phyloP scores from a whole-genome alignment of 2,888 invertebrate genomes.

The Cybosia mesomella region DNA sequence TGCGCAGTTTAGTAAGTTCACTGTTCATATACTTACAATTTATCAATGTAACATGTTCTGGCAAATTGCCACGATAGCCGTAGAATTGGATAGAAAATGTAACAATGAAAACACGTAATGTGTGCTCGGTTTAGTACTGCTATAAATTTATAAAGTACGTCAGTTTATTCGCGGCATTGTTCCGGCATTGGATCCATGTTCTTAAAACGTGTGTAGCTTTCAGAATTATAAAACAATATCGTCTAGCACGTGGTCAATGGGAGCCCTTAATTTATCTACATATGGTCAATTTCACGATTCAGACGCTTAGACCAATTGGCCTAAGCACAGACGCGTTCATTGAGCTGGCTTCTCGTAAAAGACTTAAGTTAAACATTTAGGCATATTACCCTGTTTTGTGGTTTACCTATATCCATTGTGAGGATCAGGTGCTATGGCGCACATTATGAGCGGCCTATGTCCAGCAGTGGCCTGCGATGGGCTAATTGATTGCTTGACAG shows the following conservation, averaged over 20 bases:
- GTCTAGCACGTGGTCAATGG: background rate
- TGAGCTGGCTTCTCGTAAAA: no score
- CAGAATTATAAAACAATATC: background rate
- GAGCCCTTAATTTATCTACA: no score
- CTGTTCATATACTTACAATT: conserved; percentile 28
- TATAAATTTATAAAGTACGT: conserved; percentile 1
- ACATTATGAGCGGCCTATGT: no score
- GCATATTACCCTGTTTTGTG: background rate
- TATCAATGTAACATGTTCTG: conserved; percentile 38
- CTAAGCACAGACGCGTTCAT: no score
- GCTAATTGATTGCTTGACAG: no score
- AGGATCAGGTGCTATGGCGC: no score
- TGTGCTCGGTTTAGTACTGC: conserved; percentile 1
- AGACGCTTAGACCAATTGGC: no score
- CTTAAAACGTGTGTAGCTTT: background rate
- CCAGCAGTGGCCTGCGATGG: no score
- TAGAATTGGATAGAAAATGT: conserved; percentile 28
- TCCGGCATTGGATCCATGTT: background rate
- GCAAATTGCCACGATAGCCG: conserved; percentile 38
- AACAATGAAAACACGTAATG: conserved; percentile 23
- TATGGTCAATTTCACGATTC: no score
- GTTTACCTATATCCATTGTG: no score
- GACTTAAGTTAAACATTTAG: background rate
- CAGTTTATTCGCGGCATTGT: conserved; percentile 1
- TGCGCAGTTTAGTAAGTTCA: conserved; percentile 19